Evolutionary conservation across 2,888 invertebrate genomes (phyloP).

Genomic region (Drosophila phalerata): DNA sequence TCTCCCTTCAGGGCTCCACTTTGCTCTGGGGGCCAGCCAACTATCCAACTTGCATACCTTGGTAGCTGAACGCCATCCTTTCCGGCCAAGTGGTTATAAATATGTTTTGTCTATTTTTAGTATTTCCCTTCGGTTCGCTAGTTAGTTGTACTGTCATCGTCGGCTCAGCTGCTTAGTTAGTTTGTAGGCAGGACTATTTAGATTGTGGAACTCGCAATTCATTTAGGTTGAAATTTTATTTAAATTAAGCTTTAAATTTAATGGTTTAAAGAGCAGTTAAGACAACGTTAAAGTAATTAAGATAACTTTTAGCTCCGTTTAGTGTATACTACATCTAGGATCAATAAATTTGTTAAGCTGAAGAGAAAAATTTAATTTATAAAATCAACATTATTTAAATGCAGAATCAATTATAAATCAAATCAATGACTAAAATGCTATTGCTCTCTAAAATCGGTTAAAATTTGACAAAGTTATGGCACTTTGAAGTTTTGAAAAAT

Average conservation of each 20-base stretch:
- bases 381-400: too few relatives aligned
- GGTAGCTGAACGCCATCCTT: constrained; percentile 47
- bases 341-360: too few relatives aligned
- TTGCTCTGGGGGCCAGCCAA: constrained; percentile 3
- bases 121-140: constrained; percentile 10
- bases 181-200: constrained; percentile 31
- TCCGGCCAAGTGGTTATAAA: constrained; percentile 56
- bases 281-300: not conserved
- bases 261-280: constrained; percentile 2
- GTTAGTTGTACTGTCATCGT: constrained; percentile 47
- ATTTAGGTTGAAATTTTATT: constrained; percentile 17
- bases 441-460: too few relatives aligned
- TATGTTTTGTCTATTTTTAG: constrained; percentile 70
- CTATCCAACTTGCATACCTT: constrained; percentile 15
- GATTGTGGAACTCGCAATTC: constrained; percentile 43
- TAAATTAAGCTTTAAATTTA: constrained; percentile 30
- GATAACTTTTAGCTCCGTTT: not conserved
- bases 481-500: too few relatives aligned
- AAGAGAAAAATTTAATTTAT: too few relatives aligned
- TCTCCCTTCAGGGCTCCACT: constrained; percentile 15
- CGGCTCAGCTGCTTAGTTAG: constrained; percentile 17
- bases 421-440: too few relatives aligned
- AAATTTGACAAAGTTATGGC: too few relatives aligned
- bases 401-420: too few relatives aligned
- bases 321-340: not conserved